Evolutionary conservation across 2,888 invertebrate species (phyloP).

Genomic region (Ceramica pisi): DNA sequence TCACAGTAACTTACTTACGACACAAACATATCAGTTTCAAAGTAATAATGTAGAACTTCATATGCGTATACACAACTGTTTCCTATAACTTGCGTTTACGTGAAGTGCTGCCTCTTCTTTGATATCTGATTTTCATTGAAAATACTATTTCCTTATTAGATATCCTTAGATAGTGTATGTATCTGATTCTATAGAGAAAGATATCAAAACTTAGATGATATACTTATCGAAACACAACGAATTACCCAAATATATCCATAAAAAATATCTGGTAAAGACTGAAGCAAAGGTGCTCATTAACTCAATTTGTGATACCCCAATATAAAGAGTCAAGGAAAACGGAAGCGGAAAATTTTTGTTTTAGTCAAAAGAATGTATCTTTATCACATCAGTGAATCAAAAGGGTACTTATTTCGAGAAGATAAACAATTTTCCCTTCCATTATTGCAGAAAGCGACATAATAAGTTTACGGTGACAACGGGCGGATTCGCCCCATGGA

Average conservation of each 20-base stretch:
- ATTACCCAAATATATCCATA: background rate
- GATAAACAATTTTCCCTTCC: slow-evolving; percentile 55
- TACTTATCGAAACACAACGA: background rate
- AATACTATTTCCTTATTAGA: background rate
- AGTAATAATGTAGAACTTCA: slow-evolving; percentile 21
- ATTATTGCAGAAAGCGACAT: slow-evolving; percentile 57
- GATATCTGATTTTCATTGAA: background rate
- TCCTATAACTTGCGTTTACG: slow-evolving; percentile 1
- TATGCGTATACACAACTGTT: background rate
- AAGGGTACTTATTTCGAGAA: slow-evolving; percentile 49
- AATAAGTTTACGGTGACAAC: slow-evolving; percentile 61
- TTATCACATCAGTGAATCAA: slow-evolving; percentile 46
- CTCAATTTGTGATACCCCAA: slow-evolving; percentile 3
- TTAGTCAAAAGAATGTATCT: slow-evolving; percentile 29
- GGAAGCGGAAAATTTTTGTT: slow-evolving; percentile 17
- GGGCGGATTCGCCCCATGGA: slow-evolving; percentile 37
- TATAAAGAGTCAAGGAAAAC: slow-evolving; percentile 19
- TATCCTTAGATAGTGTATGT: no score
- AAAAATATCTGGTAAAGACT: background rate
- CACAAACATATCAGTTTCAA: slow-evolving; percentile 32
- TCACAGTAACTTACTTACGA: slow-evolving; percentile 33
- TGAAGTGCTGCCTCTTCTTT: background rate
- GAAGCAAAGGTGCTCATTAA: background rate
- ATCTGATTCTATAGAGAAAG: no score
- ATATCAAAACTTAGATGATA: background rate